Conservation (phyloP, 2,888 invertebrate species). For the Ischnura elegans region DNA sequence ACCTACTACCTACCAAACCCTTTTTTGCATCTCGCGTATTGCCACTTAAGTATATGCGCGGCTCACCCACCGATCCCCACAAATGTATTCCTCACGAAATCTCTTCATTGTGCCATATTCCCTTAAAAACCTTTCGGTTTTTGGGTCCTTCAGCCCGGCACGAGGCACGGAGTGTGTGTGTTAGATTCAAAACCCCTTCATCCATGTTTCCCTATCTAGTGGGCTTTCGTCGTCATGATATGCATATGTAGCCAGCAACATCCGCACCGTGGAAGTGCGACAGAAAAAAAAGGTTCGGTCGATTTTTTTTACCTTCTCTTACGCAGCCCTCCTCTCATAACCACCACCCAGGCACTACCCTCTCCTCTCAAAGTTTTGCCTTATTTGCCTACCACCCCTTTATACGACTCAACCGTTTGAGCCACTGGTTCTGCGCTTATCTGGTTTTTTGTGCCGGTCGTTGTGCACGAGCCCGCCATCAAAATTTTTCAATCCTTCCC, state of each 20-base stretch:
- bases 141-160: neutral
- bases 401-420: neutral
- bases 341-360: neutral
- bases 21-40: neutral
- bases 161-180: neutral
- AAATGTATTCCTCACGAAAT: constrained; percentile 27
- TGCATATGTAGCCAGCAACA: neutral
- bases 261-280: too few relatives aligned
- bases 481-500: constrained; percentile 27
- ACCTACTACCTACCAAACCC: neutral
- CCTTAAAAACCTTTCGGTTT: neutral
- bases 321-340: neutral
- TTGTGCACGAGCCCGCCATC: constrained; percentile 3
- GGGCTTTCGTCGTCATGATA: neutral
- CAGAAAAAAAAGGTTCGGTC: neutral
- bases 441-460: neutral
- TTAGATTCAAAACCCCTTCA: neutral
- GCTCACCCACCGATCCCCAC: neutral
- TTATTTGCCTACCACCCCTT: neutral
- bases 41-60: neutral
- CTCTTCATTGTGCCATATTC: constrained; percentile 6
- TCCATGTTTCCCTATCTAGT: neutral
- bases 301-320: neutral
- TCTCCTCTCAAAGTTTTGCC: neutral
- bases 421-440: neutral